Evolutionary conservation across 2,113 vertebrate species (phyloP), one percentile per base, ranked within the genome.

Genomic region (Argyrosomus japonicus): DNA sequence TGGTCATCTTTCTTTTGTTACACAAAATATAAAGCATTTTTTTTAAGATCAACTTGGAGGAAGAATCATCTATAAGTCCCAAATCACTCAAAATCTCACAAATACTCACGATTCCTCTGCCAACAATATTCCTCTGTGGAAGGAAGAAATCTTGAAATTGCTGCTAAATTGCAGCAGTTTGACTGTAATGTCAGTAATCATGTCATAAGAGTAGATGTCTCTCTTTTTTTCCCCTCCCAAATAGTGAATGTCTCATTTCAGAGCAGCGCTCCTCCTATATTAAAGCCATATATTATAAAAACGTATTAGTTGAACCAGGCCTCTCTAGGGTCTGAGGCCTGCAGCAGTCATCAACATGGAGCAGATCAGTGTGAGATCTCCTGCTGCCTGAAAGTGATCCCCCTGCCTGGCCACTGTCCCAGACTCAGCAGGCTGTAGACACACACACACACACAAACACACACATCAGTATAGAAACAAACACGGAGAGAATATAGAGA

Each of bases 301-400:
- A 18, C 2, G 63, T 48, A 82, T 89, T 67, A 75, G 89, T 48
- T 62, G 75, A 47, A 68, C 57, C 62, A 54, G 75, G 53, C 75
- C 76, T 86, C 84, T 77, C 64, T 64, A 76, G 85, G 73, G 40
- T 63, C 84, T 36, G 72, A 81, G 87, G 81, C 86, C 91, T 75
- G 84, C 71, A 78, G 87, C 76, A 80, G 53, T 43, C 80, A 84
- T 77, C 88, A 82, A 48, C 81, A 75, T 74, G 64, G 62, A 81
- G 86, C 83, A 74, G 73, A 91, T 93, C 90, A 81, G 88, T 89
- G 88, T 81, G 89, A 91, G 89, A 93, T 92, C 92, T 91, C 85
- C 81, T 85, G 86, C 90, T 83, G 77, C 67, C 89, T 91, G 89
- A 92, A 91, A 91, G 79, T 54, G 87, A 93, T 92, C 90, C 73